Evolutionary conservation across 35 echinoderm and acorn worm species (phyloP), one percentile per base, ranked within the genome.

Genomic region (Stichopus chloronotus): DNA sequence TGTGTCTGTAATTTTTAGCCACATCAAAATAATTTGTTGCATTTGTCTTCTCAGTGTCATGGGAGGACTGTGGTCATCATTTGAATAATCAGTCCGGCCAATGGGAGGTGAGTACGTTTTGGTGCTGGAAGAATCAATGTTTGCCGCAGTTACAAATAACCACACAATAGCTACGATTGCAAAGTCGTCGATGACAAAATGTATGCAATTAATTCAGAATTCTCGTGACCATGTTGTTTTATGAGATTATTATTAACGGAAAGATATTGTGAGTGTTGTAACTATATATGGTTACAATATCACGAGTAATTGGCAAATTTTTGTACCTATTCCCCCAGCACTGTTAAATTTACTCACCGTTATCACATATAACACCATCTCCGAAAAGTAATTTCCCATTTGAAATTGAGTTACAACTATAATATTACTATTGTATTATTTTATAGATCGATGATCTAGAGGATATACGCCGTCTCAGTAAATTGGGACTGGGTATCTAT

Each of bases 31-130:
- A 16, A 53, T 83, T 83, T 83, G 80, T 83, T 83, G 53, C 80
- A 83, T 83, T 83, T 52, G 80, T 83, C 80, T 83, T 83, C 80
- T 8, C 80, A 83, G 80, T 83, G 80, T 83, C 80, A 83, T 83
- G 80, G 80, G 17, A 30, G 80, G 80, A 83, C 7, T 83, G 80
- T 83, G 80, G 80, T 83, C 80, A 83, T 83, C 80, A 83, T 83
- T 83, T 83, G 80, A 83, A 83, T 83, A 20, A 83, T 83, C 80
- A 83, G 19, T 43, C 80, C 4, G 80, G 80, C 80, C 80, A 83
- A 83, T 83, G 80, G 80, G 80, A 83, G 80, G 80, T 83, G 80
- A 83, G 79, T 82, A 43, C 79, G 22, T 82, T 82, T 82, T 82
- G 25, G 79, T 74, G 69, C 69, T 74, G 69, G 9, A 74, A 74